Evolutionary conservation across 2,888 invertebrate genomes (phyloP).

Genomic region (Odontocerum albicorne): DNA sequence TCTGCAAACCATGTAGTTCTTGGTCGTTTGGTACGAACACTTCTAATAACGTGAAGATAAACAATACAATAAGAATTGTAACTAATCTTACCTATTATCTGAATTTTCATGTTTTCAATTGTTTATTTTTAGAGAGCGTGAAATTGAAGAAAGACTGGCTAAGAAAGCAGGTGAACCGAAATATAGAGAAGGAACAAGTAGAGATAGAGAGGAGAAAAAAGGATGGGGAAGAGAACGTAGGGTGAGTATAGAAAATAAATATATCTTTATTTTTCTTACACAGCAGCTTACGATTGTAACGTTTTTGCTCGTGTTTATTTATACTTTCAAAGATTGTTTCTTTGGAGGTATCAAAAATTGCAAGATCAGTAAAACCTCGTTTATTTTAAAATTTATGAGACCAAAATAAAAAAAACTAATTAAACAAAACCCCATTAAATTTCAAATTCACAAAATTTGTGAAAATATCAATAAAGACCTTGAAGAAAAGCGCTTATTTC

Average conservation of each 20-base stretch:
- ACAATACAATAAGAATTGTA: background rate
- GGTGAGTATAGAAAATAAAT: conserved; percentile 29
- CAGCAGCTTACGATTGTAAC: too few species aligned
- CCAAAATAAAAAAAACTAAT: too few species aligned
- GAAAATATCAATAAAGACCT: too few species aligned
- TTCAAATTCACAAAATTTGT: too few species aligned
- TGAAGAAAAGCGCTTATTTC: too few species aligned
- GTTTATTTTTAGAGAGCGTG: conserved; percentile 63
- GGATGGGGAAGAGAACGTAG: conserved; percentile 35
- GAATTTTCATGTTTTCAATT: background rate
- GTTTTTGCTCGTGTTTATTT: too few species aligned
- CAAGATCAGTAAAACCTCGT: too few species aligned
- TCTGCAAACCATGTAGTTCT: conserved; percentile 6
- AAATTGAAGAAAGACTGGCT: conserved; percentile 86
- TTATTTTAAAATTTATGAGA: too few species aligned
- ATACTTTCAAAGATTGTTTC: too few species aligned
- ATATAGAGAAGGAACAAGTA: conserved; percentile 27
- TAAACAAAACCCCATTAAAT: too few species aligned
- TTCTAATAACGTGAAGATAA: background rate
- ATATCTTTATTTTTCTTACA: too few species aligned
- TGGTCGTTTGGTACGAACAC: conserved; percentile 33
- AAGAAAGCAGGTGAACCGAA: conserved; percentile 54
- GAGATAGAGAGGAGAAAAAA: conserved; percentile 33
- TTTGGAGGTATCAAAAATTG: too few species aligned
- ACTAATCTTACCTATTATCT: background rate